Evolutionary conservation across 2,113 vertebrate genomes (phyloP), one percentile per base, ranked within the genome.

Genomic region (Fulmarus glacialis): DNA sequence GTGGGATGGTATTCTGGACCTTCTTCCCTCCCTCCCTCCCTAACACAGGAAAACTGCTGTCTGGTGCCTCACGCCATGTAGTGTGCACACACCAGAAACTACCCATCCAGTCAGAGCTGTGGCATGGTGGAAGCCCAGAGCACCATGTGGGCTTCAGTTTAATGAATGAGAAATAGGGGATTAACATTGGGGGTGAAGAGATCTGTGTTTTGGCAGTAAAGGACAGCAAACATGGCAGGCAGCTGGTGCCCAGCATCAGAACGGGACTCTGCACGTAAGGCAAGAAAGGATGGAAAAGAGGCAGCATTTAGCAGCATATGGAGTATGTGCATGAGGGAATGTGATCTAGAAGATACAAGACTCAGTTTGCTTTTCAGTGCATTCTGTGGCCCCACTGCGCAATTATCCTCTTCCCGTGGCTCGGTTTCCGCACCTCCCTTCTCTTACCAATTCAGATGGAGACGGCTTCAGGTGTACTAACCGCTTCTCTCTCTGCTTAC

Each of bases 401-500:
- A 55, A 24, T 43, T 16, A 42, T 24, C 58, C 38, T 47, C 42
- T 12, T 17, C 26, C 60, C 3, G 1, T 4, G 3, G 15, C 55
- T 64, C 83, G 34, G 71, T 22, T 38, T 68, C 59, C 63, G 32
- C 32, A 20, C 1, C 12, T 63, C 60, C 55, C 72, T 42, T 12
- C 52, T 59, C 58, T 43, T 13, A 4, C n/a, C 72, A 63, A 5
- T 10, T 59, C 40, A 15, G 1, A 20, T 0, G 24, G 58, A n/a
- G 26, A n/a, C 18, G 2, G 1, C 4, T 6, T n/a, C 45, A n/a
- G 67, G 8, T 14, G 42, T 6, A 9, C 8, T 10, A 26, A 1
- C 16, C 1, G 14, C 63, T n/a, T 21, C 68, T 29, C 79, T 21
- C 55, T 38, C 48, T 36, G 36, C 64, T 26, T 13, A 16, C 52